phyloP scores from a whole-genome alignment of 2,113 vertebrate genomes.

The Eretmochelys imbricata region DNA sequence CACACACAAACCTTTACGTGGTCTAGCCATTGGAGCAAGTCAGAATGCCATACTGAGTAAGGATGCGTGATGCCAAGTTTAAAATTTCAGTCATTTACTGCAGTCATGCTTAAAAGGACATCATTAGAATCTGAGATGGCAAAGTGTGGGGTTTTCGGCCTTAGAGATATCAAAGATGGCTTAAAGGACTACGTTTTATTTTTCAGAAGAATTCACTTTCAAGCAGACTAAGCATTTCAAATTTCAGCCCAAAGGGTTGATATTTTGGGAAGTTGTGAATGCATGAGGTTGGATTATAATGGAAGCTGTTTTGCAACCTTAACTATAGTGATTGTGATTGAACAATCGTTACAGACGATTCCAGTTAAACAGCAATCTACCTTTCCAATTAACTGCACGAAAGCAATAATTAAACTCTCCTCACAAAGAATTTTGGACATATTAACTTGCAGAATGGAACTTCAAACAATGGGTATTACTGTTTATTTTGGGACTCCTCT shows the following conservation, averaged over 20 bases:
- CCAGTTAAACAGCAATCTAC: not conserved
- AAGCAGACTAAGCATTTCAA: not conserved
- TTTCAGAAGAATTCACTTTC: not conserved
- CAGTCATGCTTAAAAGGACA: not conserved
- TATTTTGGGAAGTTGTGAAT: not conserved
- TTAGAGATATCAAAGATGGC: not conserved
- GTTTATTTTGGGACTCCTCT: not conserved
- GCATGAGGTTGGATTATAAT: not conserved
- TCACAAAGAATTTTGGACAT: not conserved
- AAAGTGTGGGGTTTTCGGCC: not conserved
- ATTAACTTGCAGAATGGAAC: not conserved
- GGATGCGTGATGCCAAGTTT: not conserved
- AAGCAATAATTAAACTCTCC: not conserved
- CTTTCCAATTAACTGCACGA: not conserved
- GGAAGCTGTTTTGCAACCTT: not conserved
- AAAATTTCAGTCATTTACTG: not conserved
- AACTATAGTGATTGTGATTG: not conserved
- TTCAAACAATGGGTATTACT: not conserved
- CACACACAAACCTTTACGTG: not conserved
- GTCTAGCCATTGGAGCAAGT: not conserved
- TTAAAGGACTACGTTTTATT: not conserved
- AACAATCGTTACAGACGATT: not conserved
- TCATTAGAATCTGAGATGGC: not conserved
- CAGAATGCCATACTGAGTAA: not conserved
- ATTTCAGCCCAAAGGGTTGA: not conserved